Conservation (phyloP, 2,113 vertebrate genomes). For the Bufo gargarizans region DNA sequence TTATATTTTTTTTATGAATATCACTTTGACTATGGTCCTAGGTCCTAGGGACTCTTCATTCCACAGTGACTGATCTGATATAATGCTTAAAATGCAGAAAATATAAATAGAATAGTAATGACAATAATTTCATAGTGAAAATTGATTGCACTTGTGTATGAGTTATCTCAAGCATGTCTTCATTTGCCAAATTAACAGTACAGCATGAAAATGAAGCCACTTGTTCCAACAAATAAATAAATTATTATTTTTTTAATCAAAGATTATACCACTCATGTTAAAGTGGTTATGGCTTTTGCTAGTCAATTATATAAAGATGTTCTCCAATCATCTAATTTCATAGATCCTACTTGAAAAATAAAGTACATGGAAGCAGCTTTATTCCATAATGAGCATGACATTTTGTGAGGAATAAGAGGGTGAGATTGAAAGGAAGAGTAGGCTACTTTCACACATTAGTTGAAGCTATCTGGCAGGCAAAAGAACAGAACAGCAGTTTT, state of each 20-base stretch:
- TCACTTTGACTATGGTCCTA: no score
- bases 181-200: conserved; percentile 7
- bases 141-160: conserved; percentile 32
- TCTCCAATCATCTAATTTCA: not conserved
- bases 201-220: conserved; percentile 22
- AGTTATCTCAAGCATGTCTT: conserved; percentile 9
- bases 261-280: not conserved
- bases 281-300: not conserved
- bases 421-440: not conserved
- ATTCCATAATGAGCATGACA: not conserved
- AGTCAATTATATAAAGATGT: not conserved
- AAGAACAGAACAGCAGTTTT: no score
- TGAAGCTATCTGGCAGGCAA: no score
- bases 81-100: not conserved
- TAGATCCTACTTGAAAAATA: conserved; percentile 10
- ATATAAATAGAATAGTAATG: not conserved
- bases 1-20: no score
- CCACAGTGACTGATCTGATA: not conserved
- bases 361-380: not conserved
- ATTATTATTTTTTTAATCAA: conserved; percentile 16
- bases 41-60: no score
- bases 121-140: not conserved
- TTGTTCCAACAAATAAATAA: conserved; percentile 28
- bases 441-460: not conserved
- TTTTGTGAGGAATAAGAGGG: not conserved